Evolutionary conservation across 2,888 invertebrate species (phyloP), one percentile per base, ranked within the genome.

Genomic region (Brachyptera putata): DNA sequence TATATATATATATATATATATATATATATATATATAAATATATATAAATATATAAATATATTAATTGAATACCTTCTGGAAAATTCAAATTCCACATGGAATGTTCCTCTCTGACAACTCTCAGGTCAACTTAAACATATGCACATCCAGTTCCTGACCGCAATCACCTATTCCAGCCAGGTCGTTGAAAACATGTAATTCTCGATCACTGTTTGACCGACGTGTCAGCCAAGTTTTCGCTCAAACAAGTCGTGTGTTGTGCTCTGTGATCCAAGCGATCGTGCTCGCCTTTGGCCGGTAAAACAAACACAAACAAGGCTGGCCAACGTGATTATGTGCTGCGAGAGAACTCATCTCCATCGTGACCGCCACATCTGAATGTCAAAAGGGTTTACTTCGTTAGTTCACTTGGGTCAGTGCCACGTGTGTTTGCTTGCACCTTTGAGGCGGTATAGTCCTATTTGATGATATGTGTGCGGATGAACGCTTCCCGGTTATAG

Each of bases 381-480:
- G 59, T 59, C 59, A 59, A 59, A 55, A 53, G 43, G 55, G 55
- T 59, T 59, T 41, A 41, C 18, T 25, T 59, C 55, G 59, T 59
- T 55, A 59, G 26, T 53, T 26, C 26, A n/a, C n/a, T 5, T 30
- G 7, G 11, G 5, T 11, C 30, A 30, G 7, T 30, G 5, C 30
- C 30, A n/a, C n/a, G n/a, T 11, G 30, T 11, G 30, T 30, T 11
- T 5, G 30, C 5, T 30, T 11, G 30, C 30, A 30, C 7, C 30
- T 30, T 30, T 30, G 30, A 30, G 30, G n/a, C n/a, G n/a, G n/a
- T n/a, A n/a, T n/a, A n/a, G n/a, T n/a, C n/a, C n/a, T n/a, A n/a
- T n/a, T n/a, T n/a, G n/a, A n/a, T n/a, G n/a, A n/a, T n/a, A n/a
- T n/a, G n/a, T n/a, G n/a, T n/a, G n/a, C n/a, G n/a, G n/a, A n/a